Base-by-base conservation (phyloP, 2,888 invertebrate genomes). In the Drosophila borealis region DNA sequence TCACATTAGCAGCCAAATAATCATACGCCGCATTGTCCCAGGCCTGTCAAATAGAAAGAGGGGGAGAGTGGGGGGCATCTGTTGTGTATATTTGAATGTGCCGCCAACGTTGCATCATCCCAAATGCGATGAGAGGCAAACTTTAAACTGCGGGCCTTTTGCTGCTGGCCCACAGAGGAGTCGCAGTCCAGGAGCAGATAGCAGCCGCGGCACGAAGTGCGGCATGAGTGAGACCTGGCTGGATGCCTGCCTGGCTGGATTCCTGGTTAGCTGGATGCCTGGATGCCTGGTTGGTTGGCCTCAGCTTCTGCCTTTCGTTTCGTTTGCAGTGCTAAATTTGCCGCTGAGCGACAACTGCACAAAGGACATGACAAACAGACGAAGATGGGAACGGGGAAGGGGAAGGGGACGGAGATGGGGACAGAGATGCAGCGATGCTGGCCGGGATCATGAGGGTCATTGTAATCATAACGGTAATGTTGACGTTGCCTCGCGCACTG, bases 391-490 rank as follows among this genome's bases (percentile, higher is more conserved):
- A 29, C 29, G 29, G 6, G 36, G 41, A 5, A 39, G 17, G 51
- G 25, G 51, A 39, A 4, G 17, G 11, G 39, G 25, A 29, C 25
- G 9, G 11, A 29, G 17, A 17, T 13, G 17, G 17, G 10, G 41
- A 29, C 29, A 29, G 17, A 25, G 50, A 48, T 54, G 49, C 37
- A 60, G 37, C 37, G 42, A 68, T 81, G 81, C 70, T 88, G 80
- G 76, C 67, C 69, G 73, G 80, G 79, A 78, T 88, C 90, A 90
- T 89, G 78, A 81, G 90, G 89, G 87, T 88, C 90, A 84, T 88
- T 88, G 88, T 80, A 79, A 83, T 88, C 87, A 81, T 88, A 85
- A 85, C 74, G 82, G 80, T 80, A 75, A 75, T 80, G 80, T 74
- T 71, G 75, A 67, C 74, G 67, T 72, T 78, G 61, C 62, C 53